Evolutionary conservation across 2,888 invertebrate species (phyloP).

Genomic region (Deilephila porcellus): DNA sequence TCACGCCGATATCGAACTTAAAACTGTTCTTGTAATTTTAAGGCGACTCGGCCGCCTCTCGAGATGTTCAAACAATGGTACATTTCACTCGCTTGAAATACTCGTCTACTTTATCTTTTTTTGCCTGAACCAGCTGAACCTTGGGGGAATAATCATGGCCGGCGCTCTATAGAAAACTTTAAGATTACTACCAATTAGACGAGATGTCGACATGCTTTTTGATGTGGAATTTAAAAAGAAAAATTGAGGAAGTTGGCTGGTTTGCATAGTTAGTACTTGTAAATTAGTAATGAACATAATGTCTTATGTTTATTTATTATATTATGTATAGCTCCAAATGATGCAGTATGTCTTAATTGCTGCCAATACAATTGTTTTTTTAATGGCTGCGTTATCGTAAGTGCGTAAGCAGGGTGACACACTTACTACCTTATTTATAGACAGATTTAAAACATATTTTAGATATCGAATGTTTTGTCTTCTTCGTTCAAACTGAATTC

Average conservation of each 20-base stretch:
- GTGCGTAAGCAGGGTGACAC: too few relatives aligned
- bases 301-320: too few relatives aligned
- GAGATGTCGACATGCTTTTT: not conserved
- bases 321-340: too few relatives aligned
- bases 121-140: not conserved
- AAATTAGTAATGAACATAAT: not conserved
- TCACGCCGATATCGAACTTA: not conserved
- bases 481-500: too few relatives aligned
- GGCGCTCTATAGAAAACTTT: not conserved
- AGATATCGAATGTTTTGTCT: too few relatives aligned
- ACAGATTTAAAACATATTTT: too few relatives aligned
- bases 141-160: not conserved
- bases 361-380: too few relatives aligned
- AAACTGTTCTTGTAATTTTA: not conserved
- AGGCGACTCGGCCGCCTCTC: not conserved
- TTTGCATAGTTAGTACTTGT: not conserved
- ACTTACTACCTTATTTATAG: too few relatives aligned
- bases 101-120: conserved; percentile 5
- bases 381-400: too few relatives aligned
- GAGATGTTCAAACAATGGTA: not conserved
- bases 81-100: not conserved
- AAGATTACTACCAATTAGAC: not conserved
- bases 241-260: not conserved
- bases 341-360: too few relatives aligned
- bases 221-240: too few relatives aligned